Percentiles rank a stretch among this genome's conserved stretches.
Conservation (phyloP, 2,888 invertebrate genomes). For the Tetranychus truncatus region DNA sequence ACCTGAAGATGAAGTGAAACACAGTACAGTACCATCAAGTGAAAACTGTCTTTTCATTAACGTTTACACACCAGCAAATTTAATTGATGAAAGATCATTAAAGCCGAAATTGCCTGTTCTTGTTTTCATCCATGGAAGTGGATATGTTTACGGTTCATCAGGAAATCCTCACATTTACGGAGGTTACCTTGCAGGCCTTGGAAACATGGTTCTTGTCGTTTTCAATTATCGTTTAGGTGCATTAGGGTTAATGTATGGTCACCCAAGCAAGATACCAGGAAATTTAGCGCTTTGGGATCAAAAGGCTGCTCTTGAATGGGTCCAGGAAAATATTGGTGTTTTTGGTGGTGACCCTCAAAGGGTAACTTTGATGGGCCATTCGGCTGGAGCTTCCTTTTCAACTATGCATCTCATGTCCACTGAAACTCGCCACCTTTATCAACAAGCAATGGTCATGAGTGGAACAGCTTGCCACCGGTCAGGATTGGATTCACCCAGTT, state of each 20-base stretch:
- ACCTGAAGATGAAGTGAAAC: not conserved
- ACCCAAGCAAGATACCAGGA: not conserved
- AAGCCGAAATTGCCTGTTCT: not conserved
- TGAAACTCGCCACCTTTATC: slow-evolving; percentile 9
- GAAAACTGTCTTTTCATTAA: slow-evolving; percentile 9
- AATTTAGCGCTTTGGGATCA: slow-evolving; percentile 21
- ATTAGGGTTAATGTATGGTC: slow-evolving; percentile 4
- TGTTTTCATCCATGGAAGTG: slow-evolving; percentile 9
- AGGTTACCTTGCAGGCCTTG: not conserved
- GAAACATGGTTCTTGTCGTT: slow-evolving; percentile 5
- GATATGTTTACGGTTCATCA: slow-evolving; percentile 4
- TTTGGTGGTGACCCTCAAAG: slow-evolving; percentile 25
- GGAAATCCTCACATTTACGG: slow-evolving; percentile 2
- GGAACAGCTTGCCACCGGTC: slow-evolving; percentile 18
- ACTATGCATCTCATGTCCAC: slow-evolving; percentile 17
- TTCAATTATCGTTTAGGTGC: slow-evolving; percentile 9
- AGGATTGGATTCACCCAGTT: not conserved
- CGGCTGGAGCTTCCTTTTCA: slow-evolving; percentile 19
- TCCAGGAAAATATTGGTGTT: slow-evolving; percentile 20
- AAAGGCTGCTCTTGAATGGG: slow-evolving; percentile 18
- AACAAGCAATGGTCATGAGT: slow-evolving; percentile 18
- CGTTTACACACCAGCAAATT: slow-evolving; percentile 2
- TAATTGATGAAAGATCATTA: not conserved
- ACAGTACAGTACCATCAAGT: not conserved
- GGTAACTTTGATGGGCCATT: slow-evolving; percentile 25